These are phyloP conservation scores for Crotophaga sulcirostris DNA, from an alignment of 2,113 vertebrate species.

Conservation along the genomic window DNA sequence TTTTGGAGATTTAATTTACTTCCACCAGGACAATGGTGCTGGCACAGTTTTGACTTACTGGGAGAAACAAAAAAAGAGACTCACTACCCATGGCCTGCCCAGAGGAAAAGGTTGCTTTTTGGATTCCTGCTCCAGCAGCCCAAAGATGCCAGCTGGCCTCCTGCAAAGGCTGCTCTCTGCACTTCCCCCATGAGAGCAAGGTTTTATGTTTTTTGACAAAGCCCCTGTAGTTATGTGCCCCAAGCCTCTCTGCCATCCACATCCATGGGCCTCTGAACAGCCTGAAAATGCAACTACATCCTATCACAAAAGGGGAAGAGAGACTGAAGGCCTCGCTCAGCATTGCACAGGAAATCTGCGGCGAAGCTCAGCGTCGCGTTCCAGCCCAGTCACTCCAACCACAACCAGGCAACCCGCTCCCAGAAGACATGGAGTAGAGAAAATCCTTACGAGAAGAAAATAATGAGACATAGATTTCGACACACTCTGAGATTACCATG, in stretches of 20 bases:
- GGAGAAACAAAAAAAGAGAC: not conserved
- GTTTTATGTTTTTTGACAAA: not conserved
- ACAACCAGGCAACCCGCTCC: not conserved
- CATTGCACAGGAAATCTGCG: not conserved
- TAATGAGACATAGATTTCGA: not conserved
- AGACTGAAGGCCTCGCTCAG: not conserved
- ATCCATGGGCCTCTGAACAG: not conserved
- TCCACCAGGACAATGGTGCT: constrained; percentile 54
- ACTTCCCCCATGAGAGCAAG: not conserved
- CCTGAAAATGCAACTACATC: accelerated
- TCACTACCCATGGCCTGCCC: not conserved
- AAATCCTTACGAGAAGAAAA: not conserved
- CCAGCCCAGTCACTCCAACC: not conserved
- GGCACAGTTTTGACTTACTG: constrained; percentile 16
- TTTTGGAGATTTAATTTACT: constrained; percentile 52
- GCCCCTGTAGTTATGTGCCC: not conserved
- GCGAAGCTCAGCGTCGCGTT: not conserved
- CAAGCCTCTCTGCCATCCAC: not conserved
- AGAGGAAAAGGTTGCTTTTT: constrained; percentile 14
- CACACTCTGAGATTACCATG: not conserved
- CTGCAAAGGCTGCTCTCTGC: not conserved
- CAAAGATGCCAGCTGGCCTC: not conserved
- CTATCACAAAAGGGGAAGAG: not conserved
- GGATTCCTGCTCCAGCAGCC: constrained; percentile 3
- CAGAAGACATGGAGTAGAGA: not conserved